Base-by-base conservation (phyloP, 2,797 vertebrate genomes). In the Tapera naevia region DNA sequence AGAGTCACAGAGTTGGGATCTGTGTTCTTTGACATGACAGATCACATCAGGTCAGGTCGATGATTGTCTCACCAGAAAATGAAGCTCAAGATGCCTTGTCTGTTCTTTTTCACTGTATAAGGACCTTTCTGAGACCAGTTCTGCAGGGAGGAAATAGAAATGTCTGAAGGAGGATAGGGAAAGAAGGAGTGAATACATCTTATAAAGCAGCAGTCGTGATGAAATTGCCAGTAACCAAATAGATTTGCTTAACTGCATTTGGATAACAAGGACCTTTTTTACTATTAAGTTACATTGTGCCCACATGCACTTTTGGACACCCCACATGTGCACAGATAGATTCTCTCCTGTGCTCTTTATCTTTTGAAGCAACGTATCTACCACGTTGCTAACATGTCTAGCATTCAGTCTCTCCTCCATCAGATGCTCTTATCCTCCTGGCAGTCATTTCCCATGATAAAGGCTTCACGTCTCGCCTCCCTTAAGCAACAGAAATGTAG, bases 11-110 rank as follows among this genome's bases (percentile, higher is more conserved):
- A 70, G 46, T 10, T 84, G 67, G 45, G 66, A 79, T 94, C 57
- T 94, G 30, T 91, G 45, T 76, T 87, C 67, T 72, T 48, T 75
- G 64, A 84, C 46, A 1, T 67, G 86, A 89, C 56, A 56, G 78
- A 94, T 95, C 61, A 51, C 51, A 56, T 48, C 41, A 70, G 70
- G 91, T 92, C 60, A 86, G 35, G 19, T 23, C 78, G 62, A 69
- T 82, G 69, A 37, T 58, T 84, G 76, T 89, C 86, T 92, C 53
- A 85, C 62, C 70, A 86, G 25, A 91, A 89, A 93, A 83, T 64
- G 66, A 86, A 82, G 48, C 80, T 88, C 71, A 88, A 91, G 73
- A 28, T 66, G 15, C 17, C 80, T 69, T 13, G 66, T 96, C 53
- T 86, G 19, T 75, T 93, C 22, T 71, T 91, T 89, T 48, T 43